Base-by-base conservation (phyloP, 2,888 invertebrate genomes). In the Melipona beecheii region DNA sequence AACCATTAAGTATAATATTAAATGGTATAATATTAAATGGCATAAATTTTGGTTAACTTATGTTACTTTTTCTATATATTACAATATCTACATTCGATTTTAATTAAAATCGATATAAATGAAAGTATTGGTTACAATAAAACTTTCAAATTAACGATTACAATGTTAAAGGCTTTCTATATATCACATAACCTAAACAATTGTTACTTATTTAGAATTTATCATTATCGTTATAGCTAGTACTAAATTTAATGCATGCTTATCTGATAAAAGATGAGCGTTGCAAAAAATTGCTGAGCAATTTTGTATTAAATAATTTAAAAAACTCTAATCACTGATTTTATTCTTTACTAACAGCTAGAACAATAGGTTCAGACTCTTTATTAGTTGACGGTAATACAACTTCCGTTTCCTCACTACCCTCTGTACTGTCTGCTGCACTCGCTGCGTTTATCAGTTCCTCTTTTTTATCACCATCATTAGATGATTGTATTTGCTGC, bases 161-260 rank as follows among this genome's bases (percentile, higher is more conserved):
- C 86, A 91, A 91, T 86, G 87, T 92, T 90, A 91, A 93, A 93
- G 92, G 92, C 92, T 93, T 86, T 90, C 92, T 88, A 87, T 91
- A 88, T 93, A 93, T 93, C 93, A 93, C 93, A 93, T 93, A 91
- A 93, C 90, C 92, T 91, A 93, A 90, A 93, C 89, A 93, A 87
- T 93, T 91, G 83, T 78, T 78, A 82, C 77, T 86, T 79, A 81
- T 91, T 91, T 92, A 92, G 89, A 92, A 91, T 91, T 81, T 84
- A 88, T 83, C 69, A 64, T 87, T 83, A 78, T 78, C 65, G 27
- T 83, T 86, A 81, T 84, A 85, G 78, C 85, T 91, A 91, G 78
- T 89, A 84, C 84, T 90, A 91, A 91, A 88, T 89, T 91, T 91
- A 90, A 90, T 92, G 86, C 89, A 88, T 89, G 88, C 90, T 91